Evolutionary conservation across 2,797 vertebrate species (phyloP).

Genomic region (Merluccius polli): DNA sequence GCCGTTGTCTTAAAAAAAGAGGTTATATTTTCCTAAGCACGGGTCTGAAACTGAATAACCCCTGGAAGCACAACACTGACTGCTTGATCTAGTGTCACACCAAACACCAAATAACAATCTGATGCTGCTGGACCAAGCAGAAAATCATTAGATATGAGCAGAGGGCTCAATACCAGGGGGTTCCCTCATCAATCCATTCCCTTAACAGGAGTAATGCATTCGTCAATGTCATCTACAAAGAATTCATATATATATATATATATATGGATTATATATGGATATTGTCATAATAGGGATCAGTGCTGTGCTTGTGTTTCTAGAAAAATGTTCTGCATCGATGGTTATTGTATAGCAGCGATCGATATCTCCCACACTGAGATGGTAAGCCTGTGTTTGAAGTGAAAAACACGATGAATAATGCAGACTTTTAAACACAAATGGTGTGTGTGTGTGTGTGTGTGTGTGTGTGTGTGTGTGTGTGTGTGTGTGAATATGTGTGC

Average conservation of each 20-base stretch:
- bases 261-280: too few species aligned
- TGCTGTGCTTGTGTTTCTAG: not conserved
- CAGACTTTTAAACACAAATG: slow-evolving; percentile 13
- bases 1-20: not conserved
- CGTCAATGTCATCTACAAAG: not conserved
- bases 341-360: slow-evolving; percentile 27
- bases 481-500: not conserved
- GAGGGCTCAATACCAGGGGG: not conserved
- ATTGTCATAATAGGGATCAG: not conserved
- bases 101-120: not conserved
- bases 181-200: not conserved
- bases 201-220: not conserved
- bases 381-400: slow-evolving; percentile 23
- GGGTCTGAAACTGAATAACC: not conserved
- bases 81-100: not conserved
- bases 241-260: not conserved
- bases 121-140: not conserved
- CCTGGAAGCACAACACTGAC: not conserved
- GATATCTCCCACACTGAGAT: slow-evolving; percentile 42
- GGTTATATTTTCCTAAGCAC: not conserved
- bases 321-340: slow-evolving; percentile 13
- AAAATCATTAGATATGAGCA: not conserved
- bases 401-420: slow-evolving; percentile 41
- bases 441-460: slow-evolving; percentile 7
- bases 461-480: slow-evolving; percentile 2